Base-by-base conservation (phyloP, 1,140 invertebrate genomes). In the Lanistes nyassanus region DNA sequence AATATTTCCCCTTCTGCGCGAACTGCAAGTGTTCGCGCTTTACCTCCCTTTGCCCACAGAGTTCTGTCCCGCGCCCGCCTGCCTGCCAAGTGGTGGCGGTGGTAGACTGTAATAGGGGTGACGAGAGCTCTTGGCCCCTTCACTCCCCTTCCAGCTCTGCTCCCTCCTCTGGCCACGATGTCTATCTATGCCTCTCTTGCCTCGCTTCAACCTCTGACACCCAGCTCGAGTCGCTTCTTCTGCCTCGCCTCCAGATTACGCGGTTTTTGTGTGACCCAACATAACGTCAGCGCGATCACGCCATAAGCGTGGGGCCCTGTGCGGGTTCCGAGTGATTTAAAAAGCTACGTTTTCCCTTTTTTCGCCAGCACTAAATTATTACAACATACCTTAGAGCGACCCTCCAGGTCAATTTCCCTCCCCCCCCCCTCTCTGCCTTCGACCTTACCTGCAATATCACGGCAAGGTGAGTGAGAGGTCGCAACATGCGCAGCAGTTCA, bases 361-460 rank as follows among this genome's bases (percentile, higher is more conserved):
- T 37, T 42, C 36, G 26, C 66, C 3, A 23, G n/a, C 66, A 16
- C 39, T 68, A n/a, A 60, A 26, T n/a, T 60, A 60, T n/a, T 60
- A 11, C 23, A 31, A 31, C 56, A 60, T 23, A 60, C 11, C n/a
- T n/a, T n/a, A n/a, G 42, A 47, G 19, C 42, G 42, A 9, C 42
- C 42, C 42, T 47, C 42, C 19, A 66, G 42, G 42, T 39, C 65
- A 66, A 66, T 66, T n/a, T n/a, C 36, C 21, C 36, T 21, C 23
- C 65, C 65, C 26, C 37, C 60, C 26, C 60, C 60, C 37, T 36
- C 9, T 64, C 60, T 64, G 60, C 37, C 65, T 39, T 66, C 65
- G 36, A 36, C 65, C 1, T 47, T 47, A 47, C 42, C 42, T 47
- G 42, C 42, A 47, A 47, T 47, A 47, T 47, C 42, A 47, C 42